A percentile compares a stretch with the other conserved stretches of the same genome.
Conservation (phyloP, 1,140 invertebrate genomes). For the Lasioglossum albipes region DNA sequence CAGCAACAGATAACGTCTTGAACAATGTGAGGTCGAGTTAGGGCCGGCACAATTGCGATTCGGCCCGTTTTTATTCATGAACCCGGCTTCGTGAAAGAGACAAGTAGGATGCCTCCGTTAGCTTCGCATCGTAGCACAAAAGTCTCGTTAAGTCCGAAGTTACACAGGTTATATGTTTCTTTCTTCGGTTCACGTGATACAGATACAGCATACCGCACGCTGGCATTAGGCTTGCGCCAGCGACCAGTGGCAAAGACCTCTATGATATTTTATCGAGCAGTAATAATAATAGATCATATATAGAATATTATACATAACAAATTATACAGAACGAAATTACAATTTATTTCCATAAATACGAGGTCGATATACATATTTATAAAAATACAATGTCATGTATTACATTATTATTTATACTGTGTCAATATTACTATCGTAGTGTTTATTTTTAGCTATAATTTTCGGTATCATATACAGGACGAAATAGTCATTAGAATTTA, state of each 20-base stretch:
- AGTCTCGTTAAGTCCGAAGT: slow-evolving; percentile 56
- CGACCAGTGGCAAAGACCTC: slow-evolving; percentile 36
- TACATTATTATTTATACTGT: too few relatives aligned
- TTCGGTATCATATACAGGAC: too few relatives aligned
- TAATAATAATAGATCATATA: neutral
- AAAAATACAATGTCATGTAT: too few relatives aligned
- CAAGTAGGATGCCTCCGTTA: slow-evolving; percentile 55
- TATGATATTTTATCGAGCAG: slow-evolving; percentile 15
- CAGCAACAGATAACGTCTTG: too few relatives aligned
- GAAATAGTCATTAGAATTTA: too few relatives aligned
- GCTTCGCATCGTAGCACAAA: slow-evolving; percentile 52
- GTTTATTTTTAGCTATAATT: too few relatives aligned
- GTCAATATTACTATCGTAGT: too few relatives aligned
- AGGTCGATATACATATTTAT: too few relatives aligned
- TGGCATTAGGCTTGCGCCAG: slow-evolving; percentile 1
- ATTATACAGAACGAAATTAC: too few relatives aligned
- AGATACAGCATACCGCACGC: neutral
- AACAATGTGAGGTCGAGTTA: slow-evolving; percentile 13
- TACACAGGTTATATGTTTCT: slow-evolving; percentile 43
- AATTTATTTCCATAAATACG: too few relatives aligned
- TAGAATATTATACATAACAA: too few relatives aligned
- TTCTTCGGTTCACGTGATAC: slow-evolving; percentile 43
- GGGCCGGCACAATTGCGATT: slow-evolving; percentile 35
- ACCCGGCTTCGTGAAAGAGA: slow-evolving; percentile 28
- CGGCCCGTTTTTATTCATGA: slow-evolving; percentile 46